Percentiles rank a stretch among this genome's conserved stretches.
These are phyloP conservation scores for Holothuria glaberrima DNA, from an alignment of 35 echinoderm and acorn worm species.

Conservation along the genomic window DNA sequence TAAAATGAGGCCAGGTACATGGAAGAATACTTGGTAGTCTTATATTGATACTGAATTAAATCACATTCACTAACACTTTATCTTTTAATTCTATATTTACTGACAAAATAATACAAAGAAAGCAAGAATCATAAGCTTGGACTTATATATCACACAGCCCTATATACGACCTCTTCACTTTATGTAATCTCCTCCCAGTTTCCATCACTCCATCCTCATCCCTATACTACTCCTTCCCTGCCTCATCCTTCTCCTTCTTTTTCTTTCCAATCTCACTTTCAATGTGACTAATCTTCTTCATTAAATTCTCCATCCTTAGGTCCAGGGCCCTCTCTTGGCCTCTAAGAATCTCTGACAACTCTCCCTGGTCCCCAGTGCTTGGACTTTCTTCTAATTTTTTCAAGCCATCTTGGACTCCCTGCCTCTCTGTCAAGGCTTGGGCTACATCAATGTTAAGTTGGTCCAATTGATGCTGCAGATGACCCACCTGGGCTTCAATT, in stretches of 20 bases:
- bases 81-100: too few relatives aligned
- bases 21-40: too few relatives aligned
- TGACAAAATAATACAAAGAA: background rate
- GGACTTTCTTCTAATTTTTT: conserved; percentile 43
- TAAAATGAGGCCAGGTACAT: too few relatives aligned
- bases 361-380: conserved; percentile 8
- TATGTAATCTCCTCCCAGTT: background rate
- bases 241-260: conserved; percentile 59
- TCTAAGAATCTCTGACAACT: conserved; percentile 55
- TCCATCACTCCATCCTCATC: background rate
- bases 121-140: background rate
- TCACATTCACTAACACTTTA: too few relatives aligned
- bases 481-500: conserved; percentile 70
- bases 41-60: too few relatives aligned
- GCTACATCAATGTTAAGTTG: conserved; percentile 81
- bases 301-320: conserved; percentile 71
- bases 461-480: conserved; percentile 80
- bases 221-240: background rate
- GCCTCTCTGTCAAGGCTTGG: conserved; percentile 61
- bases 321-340: conserved; percentile 64
- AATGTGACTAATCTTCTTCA: conserved; percentile 86
- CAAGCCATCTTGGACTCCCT: conserved; percentile 71
- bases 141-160: background rate
- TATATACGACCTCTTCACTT: background rate
- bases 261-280: conserved; percentile 84